Percentiles rank a stretch among this genome's conserved stretches.
Conservation (phyloP, 1,140 invertebrate species). For the Vanessa tameamea region DNA sequence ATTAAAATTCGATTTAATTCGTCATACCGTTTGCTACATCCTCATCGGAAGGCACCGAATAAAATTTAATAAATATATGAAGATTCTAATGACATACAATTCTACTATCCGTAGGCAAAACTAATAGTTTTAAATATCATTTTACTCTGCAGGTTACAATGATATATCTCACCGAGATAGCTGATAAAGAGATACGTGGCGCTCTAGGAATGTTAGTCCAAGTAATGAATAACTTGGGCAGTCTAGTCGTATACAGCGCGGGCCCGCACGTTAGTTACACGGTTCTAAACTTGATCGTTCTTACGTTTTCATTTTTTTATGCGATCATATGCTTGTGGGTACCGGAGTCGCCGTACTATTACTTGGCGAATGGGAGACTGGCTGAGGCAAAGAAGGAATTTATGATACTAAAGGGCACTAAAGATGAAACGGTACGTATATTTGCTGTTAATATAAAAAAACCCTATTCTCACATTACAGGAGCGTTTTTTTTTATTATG, state of each 20-base stretch:
- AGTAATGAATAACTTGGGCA: slow-evolving; percentile 85
- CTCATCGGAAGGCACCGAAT: no score
- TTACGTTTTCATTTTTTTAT: slow-evolving; percentile 79
- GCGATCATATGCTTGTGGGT: slow-evolving; percentile 84
- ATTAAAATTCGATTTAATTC: no score
- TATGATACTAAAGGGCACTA: slow-evolving; percentile 67
- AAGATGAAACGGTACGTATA: slow-evolving; percentile 62
- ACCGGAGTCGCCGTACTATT: slow-evolving; percentile 90
- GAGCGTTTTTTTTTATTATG: no score
- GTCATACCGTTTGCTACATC: no score
- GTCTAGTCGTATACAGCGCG: slow-evolving; percentile 80
- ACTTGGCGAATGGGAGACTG: slow-evolving; percentile 81
- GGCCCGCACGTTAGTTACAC: slow-evolving; percentile 82
- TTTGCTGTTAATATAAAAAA: no score
- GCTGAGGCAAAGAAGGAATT: slow-evolving; percentile 72
- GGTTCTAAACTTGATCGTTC: slow-evolving; percentile 74
- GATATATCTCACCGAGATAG: slow-evolving; percentile 87
- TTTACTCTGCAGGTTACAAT: slow-evolving; percentile 77
- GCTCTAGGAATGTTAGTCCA: slow-evolving; percentile 85
- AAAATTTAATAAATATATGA: no score
- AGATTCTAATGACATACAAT: no score
- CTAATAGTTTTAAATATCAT: neutral
- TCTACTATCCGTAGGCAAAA: neutral
- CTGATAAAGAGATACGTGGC: slow-evolving; percentile 85
- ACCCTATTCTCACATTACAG: no score